These are phyloP conservation scores for Drosophila prolongata DNA, from an alignment of 2,888 invertebrate genomes.

Conservation along the genomic window DNA sequence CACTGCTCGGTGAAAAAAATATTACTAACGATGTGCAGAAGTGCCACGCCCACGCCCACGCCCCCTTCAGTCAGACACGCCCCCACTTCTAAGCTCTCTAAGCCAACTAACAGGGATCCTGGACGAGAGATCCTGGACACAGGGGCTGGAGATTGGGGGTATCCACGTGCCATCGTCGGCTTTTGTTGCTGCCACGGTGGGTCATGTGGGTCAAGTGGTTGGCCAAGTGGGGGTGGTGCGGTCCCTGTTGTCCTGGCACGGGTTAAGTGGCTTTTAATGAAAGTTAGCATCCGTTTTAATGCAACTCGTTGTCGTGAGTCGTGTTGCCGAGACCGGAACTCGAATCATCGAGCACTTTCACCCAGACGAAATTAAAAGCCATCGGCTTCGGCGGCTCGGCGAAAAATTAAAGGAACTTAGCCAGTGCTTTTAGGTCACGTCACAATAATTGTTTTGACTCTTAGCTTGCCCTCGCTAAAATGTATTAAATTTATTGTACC, in stretches of 20 bases:
- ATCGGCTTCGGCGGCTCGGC: not conserved
- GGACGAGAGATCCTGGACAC: conserved; percentile 1
- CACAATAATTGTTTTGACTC: conserved; percentile 19
- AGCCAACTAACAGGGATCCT: conserved; percentile 44
- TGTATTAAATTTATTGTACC: conserved; percentile 11
- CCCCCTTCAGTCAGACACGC: conserved; percentile 41
- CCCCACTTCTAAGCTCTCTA: conserved; percentile 44
- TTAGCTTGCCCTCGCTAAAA: not conserved
- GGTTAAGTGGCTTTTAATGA: conserved; percentile 80
- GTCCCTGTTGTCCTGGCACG: conserved; percentile 57
- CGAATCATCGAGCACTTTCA: conserved; percentile 28
- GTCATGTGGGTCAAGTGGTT: conserved; percentile 77
- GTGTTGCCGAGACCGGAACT: conserved; percentile 51
- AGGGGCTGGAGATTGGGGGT: conserved; percentile 17
- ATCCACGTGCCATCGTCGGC: conserved; percentile 45
- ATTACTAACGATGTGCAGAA: conserved; percentile 75
- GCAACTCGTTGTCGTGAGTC: conserved; percentile 77
- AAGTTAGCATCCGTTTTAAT: conserved; percentile 78
- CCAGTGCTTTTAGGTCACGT: conserved; percentile 4
- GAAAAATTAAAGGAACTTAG: conserved; percentile 6
- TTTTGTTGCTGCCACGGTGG: conserved; percentile 50
- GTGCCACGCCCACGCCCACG: conserved; percentile 19
- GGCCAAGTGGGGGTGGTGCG: conserved; percentile 64
- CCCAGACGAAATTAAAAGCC: conserved; percentile 33
- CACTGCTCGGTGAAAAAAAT: conserved; percentile 48